A percentile compares a stretch with the other conserved stretches of the same genome.
These are phyloP conservation scores for Abramis brama DNA, from an alignment of 2,113 vertebrate species.

Conservation along the genomic window DNA sequence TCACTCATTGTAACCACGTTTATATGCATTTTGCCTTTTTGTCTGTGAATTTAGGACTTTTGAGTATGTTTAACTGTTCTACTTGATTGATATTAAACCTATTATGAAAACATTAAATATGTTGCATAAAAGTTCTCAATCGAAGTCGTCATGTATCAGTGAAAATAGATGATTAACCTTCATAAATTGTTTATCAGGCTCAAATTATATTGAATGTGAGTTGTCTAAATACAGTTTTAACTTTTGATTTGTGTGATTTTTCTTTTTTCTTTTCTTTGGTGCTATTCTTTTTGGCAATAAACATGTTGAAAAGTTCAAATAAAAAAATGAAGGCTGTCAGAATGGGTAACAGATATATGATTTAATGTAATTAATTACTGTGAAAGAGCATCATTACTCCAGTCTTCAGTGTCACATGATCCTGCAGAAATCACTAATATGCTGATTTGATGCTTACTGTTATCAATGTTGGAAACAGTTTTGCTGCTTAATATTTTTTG, in stretches of 20 bases:
- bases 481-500: too few species aligned
- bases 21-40: conserved; percentile 51
- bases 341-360: neutral
- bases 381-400: too few species aligned
- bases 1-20: conserved; percentile 53
- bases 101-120: conserved; percentile 35
- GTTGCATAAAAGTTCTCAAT: neutral
- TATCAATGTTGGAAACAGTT: too few species aligned
- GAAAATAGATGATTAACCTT: neutral
- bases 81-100: conserved; percentile 56
- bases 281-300: neutral
- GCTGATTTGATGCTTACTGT: too few species aligned
- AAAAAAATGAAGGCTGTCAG: neutral
- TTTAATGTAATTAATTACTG: too few species aligned
- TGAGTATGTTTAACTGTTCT: conserved; percentile 45
- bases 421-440: too few species aligned
- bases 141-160: neutral
- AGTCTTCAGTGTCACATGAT: too few species aligned
- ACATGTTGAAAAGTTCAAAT: neutral
- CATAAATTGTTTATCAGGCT: neutral
- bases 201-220: neutral
- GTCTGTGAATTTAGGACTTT: conserved; percentile 48
- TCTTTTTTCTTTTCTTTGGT: too few species aligned
- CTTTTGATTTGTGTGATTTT: neutral
- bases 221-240: neutral